Base-by-base conservation (phyloP, 2,113 vertebrate genomes). In the Microcebus griseorufus region DNA sequence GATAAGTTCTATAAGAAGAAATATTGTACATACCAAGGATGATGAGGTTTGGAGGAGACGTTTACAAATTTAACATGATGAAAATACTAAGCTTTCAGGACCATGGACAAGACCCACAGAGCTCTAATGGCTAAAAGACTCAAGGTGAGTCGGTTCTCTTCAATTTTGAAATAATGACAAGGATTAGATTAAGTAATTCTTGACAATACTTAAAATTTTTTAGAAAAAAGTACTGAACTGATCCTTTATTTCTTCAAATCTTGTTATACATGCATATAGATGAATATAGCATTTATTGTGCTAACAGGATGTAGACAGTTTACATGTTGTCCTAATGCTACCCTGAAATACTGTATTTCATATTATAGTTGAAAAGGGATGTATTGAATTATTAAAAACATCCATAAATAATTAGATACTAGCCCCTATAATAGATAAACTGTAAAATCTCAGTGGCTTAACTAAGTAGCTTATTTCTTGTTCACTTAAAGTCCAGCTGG, bases 221-320 rank as follows among this genome's bases (percentile, higher is more conserved):
- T 17, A 34, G 83, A 81, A 60, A 55, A 65, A 65, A 25, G 23
- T 39, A 87, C 11, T 83, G 3, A 92, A 55, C 0, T 67, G 27
- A 90, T 93, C 27, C 53, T 94, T 93, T 62, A 55, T 91, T 88
- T 93, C 76, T 81, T 96, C 60, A 78, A 82, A 90, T 80, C 7
- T 67, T 81, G 8, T 80, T 96, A 86, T 37, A 93, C 69, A 75
- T 75, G 32, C 22, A 87, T 32, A 92, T 2, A 75, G 48, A 90
- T 91, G 22, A 86, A 39, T 5, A 80, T n/a, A 81, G 37, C 6
- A 5, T 25, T 86, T 83, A 85, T 10, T 93, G 45, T 92, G 39
- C 42, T 88, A 55, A 86, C 18, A 4, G 45, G 45, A 64, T 58
- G 32, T 17, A 87, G 34, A 84, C 29, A 42, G 25, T 62, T 73